Evolutionary conservation across 2,113 vertebrate species (phyloP).

Genomic region (Saguinus midas): DNA sequence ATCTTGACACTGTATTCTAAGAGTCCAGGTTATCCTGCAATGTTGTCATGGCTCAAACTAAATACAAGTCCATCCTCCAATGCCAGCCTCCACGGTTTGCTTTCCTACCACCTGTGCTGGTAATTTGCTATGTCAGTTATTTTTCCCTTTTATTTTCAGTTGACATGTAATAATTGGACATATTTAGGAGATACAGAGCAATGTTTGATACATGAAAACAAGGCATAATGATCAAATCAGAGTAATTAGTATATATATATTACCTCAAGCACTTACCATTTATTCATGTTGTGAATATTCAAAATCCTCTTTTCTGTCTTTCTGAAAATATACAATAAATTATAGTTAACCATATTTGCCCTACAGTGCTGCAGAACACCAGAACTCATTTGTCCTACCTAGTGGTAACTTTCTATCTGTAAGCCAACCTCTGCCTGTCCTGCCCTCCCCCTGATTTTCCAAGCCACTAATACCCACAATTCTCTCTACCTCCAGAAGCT

Average conservation of each 20-base stretch:
- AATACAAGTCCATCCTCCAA: background rate
- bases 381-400: background rate
- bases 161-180: too few relatives aligned
- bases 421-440: background rate
- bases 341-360: background rate
- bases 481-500: background rate
- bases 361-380: background rate
- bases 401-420: background rate
- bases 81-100: background rate
- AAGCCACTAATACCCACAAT: background rate
- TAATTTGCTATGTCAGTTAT: too few relatives aligned
- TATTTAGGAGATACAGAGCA: too few relatives aligned
- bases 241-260: background rate
- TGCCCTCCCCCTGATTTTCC: background rate
- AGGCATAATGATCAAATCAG: background rate
- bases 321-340: background rate
- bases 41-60: background rate
- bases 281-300: background rate
- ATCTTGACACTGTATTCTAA: background rate
- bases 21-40: background rate
- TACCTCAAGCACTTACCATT: background rate
- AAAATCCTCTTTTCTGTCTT: background rate
- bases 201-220: background rate
- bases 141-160: too few relatives aligned
- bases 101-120: background rate